A percentile compares a stretch with the other conserved stretches of the same genome.
Evolutionary conservation across 2,797 vertebrate species (phyloP).

Genomic region (Esox lucius): DNA sequence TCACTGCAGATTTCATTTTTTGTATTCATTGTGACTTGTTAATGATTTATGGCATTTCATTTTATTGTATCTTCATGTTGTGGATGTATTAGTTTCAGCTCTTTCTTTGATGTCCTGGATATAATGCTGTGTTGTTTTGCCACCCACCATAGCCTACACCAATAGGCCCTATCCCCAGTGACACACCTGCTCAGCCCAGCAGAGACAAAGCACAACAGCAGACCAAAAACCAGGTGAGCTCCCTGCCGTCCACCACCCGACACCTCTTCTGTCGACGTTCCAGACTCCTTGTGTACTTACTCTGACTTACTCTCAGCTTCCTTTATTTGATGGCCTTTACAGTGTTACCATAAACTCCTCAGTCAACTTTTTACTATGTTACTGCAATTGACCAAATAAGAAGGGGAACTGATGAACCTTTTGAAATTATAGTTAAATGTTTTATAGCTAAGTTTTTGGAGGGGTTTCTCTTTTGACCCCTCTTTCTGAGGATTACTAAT

Average conservation of each 20-base stretch:
- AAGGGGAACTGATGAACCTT: conserved; percentile 13
- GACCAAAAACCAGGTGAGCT: conserved; percentile 94
- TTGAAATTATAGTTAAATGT: conserved; percentile 41
- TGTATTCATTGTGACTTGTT: not conserved
- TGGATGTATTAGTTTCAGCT: not conserved
- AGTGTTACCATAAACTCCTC: not conserved
- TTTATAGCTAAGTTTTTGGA: conserved; percentile 30
- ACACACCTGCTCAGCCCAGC: conserved; percentile 84
- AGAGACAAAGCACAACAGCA: conserved; percentile 93
- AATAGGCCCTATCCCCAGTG: conserved; percentile 91
- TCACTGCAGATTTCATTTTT: not conserved
- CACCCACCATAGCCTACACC: conserved; percentile 84
- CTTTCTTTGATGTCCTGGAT: not conserved
- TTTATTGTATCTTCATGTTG: not conserved
- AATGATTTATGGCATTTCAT: not conserved
- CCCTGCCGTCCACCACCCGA: not conserved
- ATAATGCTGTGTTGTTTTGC: conserved; percentile 9
- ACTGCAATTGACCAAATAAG: not conserved
- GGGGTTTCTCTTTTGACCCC: conserved; percentile 38
- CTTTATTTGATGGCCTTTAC: conserved; percentile 20
- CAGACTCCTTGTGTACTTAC: conserved; percentile 6
- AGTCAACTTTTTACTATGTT: not conserved
- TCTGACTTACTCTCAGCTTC: conserved; percentile 37
- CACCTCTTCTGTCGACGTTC: conserved; percentile 31
- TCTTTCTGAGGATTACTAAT: conserved; percentile 62